Evolutionary conservation across 2,797 vertebrate species (phyloP), one percentile per base, ranked within the genome.

Genomic region (Babyrousa celebensis): DNA sequence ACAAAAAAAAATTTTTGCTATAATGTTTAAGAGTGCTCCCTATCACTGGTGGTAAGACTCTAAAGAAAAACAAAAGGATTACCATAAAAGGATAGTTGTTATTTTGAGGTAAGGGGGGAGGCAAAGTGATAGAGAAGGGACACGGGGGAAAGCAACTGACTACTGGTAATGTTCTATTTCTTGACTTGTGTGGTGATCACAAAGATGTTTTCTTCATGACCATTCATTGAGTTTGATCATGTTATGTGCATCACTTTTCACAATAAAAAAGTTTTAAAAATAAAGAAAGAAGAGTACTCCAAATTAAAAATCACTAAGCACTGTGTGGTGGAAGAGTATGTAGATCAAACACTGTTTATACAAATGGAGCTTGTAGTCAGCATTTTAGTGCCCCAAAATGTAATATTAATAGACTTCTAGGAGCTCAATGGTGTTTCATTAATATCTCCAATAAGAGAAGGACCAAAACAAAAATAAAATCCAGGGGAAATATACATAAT

Each of bases 221-320:
- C 68, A 74, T 58, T 65, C 65, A 52, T 27, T 79, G 75, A 40
- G 54, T 79, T 86, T 62, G 40, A 79, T 40, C 29, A 60, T 60
- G 40, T 87, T 62, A 70, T 62, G 21, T 15, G 29, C 63, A 29
- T 54, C 54, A 72, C 23, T 71, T 80, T 79, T 87, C 56, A 85
- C 84, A 93, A 70, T 63, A 77, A 60, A 56, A 77, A 77, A 77
- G 32, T 29, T 32, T 60, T 52, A 23, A 10, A 79, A 70, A 71
- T 16, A 78, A 27, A 78, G 21, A 85, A 65, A 52, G 20, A 77
- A 58, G 20, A 80, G 29, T 48, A 52, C 25, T 68, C 52, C 21
- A 86, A 92, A 86, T 40, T 62, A 27, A 75, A 79, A 93, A 79
- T 87, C 65, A 70, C n/a, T 87, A 63, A 48, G 14, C 74, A 71